Conservation (phyloP, 1,140 invertebrate species). For the Dendroctonus valens region DNA sequence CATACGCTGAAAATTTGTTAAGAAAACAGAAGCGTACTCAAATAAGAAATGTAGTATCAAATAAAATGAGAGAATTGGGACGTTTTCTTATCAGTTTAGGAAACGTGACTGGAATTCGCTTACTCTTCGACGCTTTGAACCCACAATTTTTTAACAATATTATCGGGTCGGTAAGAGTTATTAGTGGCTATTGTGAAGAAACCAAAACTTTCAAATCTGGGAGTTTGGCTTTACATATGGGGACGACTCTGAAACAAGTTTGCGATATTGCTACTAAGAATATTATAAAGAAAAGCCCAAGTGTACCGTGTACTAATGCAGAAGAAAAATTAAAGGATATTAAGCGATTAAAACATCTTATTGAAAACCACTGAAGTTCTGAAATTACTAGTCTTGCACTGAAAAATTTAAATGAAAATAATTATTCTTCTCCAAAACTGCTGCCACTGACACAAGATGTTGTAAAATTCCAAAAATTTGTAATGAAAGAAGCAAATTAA, state of each 20-base stretch:
- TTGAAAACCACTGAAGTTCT: too few species aligned
- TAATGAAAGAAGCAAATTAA: too few species aligned
- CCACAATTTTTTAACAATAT: slow-evolving; percentile 36
- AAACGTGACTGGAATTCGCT: neutral
- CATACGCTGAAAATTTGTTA: slow-evolving; percentile 34
- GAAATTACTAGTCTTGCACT: too few species aligned
- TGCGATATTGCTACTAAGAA: slow-evolving; percentile 31
- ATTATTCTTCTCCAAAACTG: too few species aligned
- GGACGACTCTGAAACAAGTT: slow-evolving; percentile 29
- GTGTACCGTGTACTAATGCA: too few species aligned
- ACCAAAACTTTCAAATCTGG: slow-evolving; percentile 31
- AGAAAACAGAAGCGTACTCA: slow-evolving; percentile 37
- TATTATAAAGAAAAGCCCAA: too few species aligned
- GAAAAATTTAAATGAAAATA: too few species aligned
- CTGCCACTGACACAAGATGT: too few species aligned
- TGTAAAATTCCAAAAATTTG: too few species aligned
- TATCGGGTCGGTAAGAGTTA: slow-evolving; percentile 29
- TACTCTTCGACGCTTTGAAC: slow-evolving; percentile 27
- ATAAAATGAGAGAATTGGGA: slow-evolving; percentile 37
- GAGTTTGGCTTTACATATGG: slow-evolving; percentile 36
- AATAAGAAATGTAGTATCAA: slow-evolving; percentile 32
- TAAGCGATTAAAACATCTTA: too few species aligned
- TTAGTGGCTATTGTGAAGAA: slow-evolving; percentile 29
- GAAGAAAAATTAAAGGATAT: too few species aligned
- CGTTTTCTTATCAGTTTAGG: slow-evolving; percentile 30